Base-by-base conservation (phyloP, 2,113 vertebrate genomes). In the Recurvirostra avosetta region DNA sequence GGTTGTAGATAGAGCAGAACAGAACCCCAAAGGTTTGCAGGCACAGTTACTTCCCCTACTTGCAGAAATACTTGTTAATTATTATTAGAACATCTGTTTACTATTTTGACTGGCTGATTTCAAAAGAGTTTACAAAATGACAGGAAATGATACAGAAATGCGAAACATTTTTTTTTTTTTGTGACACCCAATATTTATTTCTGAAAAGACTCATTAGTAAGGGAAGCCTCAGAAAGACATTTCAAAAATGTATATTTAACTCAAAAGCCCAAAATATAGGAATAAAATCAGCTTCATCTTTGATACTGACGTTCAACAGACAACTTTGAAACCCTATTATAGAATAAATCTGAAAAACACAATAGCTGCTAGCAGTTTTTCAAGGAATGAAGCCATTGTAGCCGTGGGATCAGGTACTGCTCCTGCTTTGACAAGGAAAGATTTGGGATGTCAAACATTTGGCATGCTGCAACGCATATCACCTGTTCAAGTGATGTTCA, bases 71-170 rank as follows among this genome's bases (percentile, higher is more conserved):
- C 13, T 61, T 82, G 27, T 73, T 87, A 96, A 73, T 94, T 94
- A 27, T 92, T 85, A 62, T 67, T 85, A 62, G 50, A 95, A 90
- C 62, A 93, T 86, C 62, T 95, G 80, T 70, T 91, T 91, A 75
- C 19, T 82, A 41, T 85, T 92, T 86, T 43, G 70, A 95, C 78
- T 80, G 26, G 19, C 40, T 90, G 21, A 32, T 85, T 94, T 87
- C 70, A 84, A 41, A 75, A 89, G 61, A 75, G 45, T 90, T 88
- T 92, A 86, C 13, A 79, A 79, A 92, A 75, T 78, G 55, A 81
- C 72, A 91, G 63, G 76, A 92, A 93, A 92, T 38, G 27, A 71
- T 86, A 85, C 16, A 78, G 50, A 80, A 90, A 88, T 17, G 50
- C 0, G 1, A 78, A 91, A 81, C 21, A 29, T 9, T 43, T 32